Evolutionary conservation across 2,888 invertebrate genomes (phyloP).

Genomic region (Drosophila falleni): DNA sequence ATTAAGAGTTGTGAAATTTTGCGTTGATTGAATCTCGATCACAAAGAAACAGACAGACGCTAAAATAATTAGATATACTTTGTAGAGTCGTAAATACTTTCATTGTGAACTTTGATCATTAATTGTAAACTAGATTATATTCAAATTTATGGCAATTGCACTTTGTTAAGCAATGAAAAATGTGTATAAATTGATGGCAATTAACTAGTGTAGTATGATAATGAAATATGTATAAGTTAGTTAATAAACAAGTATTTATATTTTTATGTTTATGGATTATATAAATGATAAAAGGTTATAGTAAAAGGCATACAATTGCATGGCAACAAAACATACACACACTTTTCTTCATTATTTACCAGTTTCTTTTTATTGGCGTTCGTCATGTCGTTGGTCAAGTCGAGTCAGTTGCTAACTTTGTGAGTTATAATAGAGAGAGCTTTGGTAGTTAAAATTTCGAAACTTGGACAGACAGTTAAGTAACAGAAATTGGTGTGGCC

Average conservation of each 20-base stretch:
- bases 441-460: constrained; percentile 15
- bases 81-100: neutral
- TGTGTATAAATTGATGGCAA: constrained; percentile 7
- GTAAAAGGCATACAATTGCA: constrained; percentile 77
- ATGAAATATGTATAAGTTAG: constrained; percentile 1
- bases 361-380: constrained; percentile 18
- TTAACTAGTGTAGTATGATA: neutral
- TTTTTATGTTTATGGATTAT: constrained; percentile 31
- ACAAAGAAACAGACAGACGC: neutral
- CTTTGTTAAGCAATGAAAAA: constrained; percentile 32
- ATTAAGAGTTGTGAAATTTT: no score
- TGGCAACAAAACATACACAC: constrained; percentile 81
- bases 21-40: no score
- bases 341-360: constrained; percentile 54
- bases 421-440: constrained; percentile 13
- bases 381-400: constrained; percentile 49
- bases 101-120: neutral
- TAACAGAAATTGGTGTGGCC: constrained; percentile 1
- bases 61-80: neutral
- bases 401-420: constrained; percentile 44
- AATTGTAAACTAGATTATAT: no score
- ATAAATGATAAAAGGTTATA: constrained; percentile 53
- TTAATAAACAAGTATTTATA: constrained; percentile 12
- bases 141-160: constrained; percentile 9
- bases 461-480: constrained; percentile 25